phyloP scores from a whole-genome alignment of 2,888 invertebrate genomes.

The Arctia plantaginis region DNA sequence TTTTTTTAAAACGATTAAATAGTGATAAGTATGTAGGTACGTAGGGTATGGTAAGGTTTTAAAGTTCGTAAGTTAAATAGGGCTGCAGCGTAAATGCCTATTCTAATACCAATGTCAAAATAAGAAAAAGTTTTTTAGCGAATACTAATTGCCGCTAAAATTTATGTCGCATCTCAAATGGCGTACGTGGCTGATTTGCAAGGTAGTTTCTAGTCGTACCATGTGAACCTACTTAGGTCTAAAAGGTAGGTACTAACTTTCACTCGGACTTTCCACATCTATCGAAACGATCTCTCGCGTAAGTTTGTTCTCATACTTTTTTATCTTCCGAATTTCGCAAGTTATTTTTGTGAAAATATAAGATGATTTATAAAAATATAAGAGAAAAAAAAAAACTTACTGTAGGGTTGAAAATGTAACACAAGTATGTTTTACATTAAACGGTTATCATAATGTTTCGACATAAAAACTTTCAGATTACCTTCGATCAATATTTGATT shows the following conservation, averaged over 20 bases:
- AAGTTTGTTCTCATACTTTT: background rate
- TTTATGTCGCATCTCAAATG: background rate
- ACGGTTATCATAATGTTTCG: no score
- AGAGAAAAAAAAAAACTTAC: background rate
- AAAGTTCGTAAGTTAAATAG: no score
- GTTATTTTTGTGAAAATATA: background rate
- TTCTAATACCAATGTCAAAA: no score
- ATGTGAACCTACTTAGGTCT: conserved; percentile 32
- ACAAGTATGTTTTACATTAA: no score
- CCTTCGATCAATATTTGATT: no score
- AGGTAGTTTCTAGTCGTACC: conserved; percentile 39
- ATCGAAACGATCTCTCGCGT: background rate
- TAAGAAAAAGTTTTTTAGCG: no score
- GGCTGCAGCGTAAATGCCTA: no score
- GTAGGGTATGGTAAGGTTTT: no score
- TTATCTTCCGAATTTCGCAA: background rate
- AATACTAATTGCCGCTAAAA: background rate
- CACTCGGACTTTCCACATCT: conserved; percentile 43
- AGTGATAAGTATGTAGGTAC: no score
- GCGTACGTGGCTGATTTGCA: conserved; percentile 17
- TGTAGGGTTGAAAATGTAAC: background rate
- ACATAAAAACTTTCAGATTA: no score
- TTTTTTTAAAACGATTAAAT: no score
- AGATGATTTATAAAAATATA: background rate
- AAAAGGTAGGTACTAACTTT: conserved; percentile 30